A percentile compares a stretch with the other conserved stretches of the same genome.
Evolutionary conservation across 2,797 vertebrate genomes (phyloP).

Genomic region (Streptopelia turtur): DNA sequence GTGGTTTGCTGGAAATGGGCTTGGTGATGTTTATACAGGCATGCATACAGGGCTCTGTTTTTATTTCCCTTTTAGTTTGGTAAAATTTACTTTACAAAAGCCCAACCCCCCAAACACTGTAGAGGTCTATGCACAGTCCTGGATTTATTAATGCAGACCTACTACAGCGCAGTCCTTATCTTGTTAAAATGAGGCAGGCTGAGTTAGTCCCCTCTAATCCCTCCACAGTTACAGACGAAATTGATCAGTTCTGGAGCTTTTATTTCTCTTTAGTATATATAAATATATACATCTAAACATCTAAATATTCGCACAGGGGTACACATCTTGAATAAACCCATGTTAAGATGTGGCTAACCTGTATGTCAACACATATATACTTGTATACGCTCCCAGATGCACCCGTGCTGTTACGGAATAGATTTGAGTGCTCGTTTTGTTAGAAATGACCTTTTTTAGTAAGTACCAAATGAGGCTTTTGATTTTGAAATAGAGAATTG

Average conservation of each 20-base stretch:
- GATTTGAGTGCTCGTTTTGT: background rate
- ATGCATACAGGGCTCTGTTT: background rate
- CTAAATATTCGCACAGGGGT: background rate
- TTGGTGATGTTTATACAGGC: background rate
- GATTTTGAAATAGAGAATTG: background rate
- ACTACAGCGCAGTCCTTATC: background rate
- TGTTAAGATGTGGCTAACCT: background rate
- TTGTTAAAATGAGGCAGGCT: conserved; percentile 36
- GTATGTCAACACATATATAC: background rate
- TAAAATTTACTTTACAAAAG: background rate
- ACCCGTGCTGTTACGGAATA: background rate
- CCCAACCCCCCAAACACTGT: background rate
- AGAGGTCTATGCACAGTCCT: background rate
- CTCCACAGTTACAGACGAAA: background rate
- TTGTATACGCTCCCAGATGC: background rate
- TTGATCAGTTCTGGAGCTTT: background rate
- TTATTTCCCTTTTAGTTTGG: background rate
- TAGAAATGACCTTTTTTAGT: background rate
- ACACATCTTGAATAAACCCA: background rate
- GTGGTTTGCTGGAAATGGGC: background rate
- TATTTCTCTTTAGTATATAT: background rate
- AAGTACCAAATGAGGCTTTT: background rate
- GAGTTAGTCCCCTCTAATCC: background rate
- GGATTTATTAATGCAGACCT: background rate
- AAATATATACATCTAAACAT: background rate